Base-by-base conservation (phyloP, 2,113 vertebrate genomes). In the Bufo bufo region DNA sequence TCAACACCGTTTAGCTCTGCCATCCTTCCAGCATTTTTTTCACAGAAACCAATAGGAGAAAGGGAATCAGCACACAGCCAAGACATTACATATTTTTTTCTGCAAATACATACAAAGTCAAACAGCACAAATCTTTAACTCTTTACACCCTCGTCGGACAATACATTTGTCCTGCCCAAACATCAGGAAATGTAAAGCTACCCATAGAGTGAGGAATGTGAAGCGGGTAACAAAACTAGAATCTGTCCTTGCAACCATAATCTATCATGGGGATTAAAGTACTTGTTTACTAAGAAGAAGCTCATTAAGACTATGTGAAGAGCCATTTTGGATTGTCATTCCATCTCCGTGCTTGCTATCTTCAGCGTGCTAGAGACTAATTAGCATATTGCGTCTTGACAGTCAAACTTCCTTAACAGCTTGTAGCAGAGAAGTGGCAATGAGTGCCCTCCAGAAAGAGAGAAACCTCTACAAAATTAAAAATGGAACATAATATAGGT, bases 361-460 rank as follows among this genome's bases (percentile, higher is more conserved):
- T 80, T 87, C 61, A 54, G 20, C 33, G 61, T 87, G 63, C 77
- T 69, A 58, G 17, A 87, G 61, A 78, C 85, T 87, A 80, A 87
- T 87, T 79, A 87, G 85, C 61, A 80, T 77, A 80, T 80, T 80
- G 63, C 63, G 75, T 50, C 74, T 86, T 80, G 59, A 87, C 47
- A 78, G 85, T 79, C 63, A 80, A 77, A 87, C 63, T 80, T 87
- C 77, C 52, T 52, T 69, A 69, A 80, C 77, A 86, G 75, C 75
- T 86, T 86, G 85, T 16, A 71, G 33, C 33, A 23, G 45, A 86
- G 85, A 87, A 87, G 85, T 71, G 77, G 75, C 20, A 79, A 33
- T 66, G 49, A 86, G 85, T 66, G 61, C 58, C 58, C 75, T 86
- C 59, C 45, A 78, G 49, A 20, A 77, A 9, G 19, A 52, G 14